These are phyloP conservation scores for Mythimna ferrago DNA, from an alignment of 2,888 invertebrate species.

Conservation along the genomic window DNA sequence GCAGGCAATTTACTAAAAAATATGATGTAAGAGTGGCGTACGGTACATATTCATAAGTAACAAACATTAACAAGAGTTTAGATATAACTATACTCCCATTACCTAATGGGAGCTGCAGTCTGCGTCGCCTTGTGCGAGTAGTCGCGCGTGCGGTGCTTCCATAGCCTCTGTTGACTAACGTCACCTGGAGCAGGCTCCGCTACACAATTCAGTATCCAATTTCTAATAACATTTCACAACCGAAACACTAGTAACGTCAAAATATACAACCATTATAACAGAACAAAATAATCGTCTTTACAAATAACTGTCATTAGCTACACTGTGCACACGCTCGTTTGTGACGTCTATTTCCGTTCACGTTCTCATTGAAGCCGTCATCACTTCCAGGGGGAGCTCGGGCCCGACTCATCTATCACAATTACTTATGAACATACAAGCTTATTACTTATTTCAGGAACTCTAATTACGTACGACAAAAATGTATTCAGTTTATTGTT, in stretches of 20 bases:
- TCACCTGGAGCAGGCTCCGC: neutral
- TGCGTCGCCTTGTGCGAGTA: neutral
- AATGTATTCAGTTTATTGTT: no score
- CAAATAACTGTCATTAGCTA: neutral
- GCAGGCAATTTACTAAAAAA: slow-evolving; percentile 15
- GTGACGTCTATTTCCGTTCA: neutral
- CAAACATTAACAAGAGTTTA: neutral
- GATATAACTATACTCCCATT: no score
- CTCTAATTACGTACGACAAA: no score
- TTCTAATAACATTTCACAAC: neutral
- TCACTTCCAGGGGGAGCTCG: neutral
- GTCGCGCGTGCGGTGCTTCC: no score
- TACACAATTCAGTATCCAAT: neutral
- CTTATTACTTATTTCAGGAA: slow-evolving; percentile 17
- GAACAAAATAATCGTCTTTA: neutral
- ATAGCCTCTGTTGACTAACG: no score
- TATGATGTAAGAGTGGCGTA: neutral
- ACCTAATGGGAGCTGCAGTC: neutral
- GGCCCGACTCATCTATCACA: slow-evolving; percentile 10
- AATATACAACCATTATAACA: slow-evolving; percentile 25
- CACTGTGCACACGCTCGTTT: no score
- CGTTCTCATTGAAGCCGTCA: slow-evolving; percentile 12
- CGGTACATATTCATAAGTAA: neutral
- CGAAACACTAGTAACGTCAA: slow-evolving; percentile 8
- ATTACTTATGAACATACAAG: slow-evolving; percentile 31